phyloP scores from a whole-genome alignment of 2,113 vertebrate species.

The Heterotis niloticus region DNA sequence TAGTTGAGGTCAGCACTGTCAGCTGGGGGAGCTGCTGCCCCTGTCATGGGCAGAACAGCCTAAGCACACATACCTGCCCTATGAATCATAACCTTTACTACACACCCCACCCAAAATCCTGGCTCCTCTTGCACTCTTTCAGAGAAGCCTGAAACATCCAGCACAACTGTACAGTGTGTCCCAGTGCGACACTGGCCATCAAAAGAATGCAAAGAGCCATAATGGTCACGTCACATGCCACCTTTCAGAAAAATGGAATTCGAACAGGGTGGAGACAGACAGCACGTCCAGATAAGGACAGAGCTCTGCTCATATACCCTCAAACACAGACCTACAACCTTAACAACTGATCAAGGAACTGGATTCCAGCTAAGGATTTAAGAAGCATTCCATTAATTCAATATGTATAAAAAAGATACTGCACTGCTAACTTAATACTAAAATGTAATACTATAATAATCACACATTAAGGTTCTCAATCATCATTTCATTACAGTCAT shows the following conservation, averaged over 20 bases:
- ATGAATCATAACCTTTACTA: slow-evolving; percentile 82
- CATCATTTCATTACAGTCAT: too few relatives aligned
- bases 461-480: too few relatives aligned
- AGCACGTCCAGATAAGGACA: not conserved
- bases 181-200: too few relatives aligned
- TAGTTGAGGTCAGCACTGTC: slow-evolving; percentile 89
- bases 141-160: too few relatives aligned
- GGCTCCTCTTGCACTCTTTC: too few relatives aligned
- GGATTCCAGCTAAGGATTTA: not conserved
- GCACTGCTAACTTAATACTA: too few relatives aligned
- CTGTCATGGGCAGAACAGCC: slow-evolving; percentile 75
- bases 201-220: too few relatives aligned
- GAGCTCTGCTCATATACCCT: not conserved
- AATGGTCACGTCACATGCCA: not conserved
- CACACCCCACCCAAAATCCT: slow-evolving; percentile 60
- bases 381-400: too few relatives aligned
- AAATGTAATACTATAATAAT: too few relatives aligned
- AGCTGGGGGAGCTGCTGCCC: slow-evolving; percentile 78
- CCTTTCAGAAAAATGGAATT: not conserved
- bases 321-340: not conserved
- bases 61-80: slow-evolving; percentile 81
- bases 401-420: too few relatives aligned
- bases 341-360: not conserved
- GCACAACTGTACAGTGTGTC: too few relatives aligned
- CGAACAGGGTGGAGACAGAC: not conserved